Conservation (phyloP, 2,113 vertebrate species). For the Onychorhynchus coronatus region DNA sequence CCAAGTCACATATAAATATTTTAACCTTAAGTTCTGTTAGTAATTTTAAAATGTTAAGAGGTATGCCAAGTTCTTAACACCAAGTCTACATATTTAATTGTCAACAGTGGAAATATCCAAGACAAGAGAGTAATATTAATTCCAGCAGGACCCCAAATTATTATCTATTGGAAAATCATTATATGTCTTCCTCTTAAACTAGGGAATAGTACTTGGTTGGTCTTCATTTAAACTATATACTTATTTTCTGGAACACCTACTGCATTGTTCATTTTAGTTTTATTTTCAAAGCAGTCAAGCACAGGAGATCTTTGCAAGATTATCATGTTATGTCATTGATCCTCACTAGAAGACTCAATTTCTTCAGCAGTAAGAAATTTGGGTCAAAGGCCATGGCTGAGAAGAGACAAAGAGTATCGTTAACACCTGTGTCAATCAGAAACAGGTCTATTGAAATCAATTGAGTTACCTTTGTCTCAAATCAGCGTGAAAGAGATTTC, state of each 20-base stretch:
- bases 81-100: neutral
- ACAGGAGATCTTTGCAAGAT: neutral
- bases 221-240: neutral
- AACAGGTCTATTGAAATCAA: neutral
- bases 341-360: neutral
- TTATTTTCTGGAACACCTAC: neutral
- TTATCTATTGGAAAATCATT: neutral
- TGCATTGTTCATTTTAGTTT: neutral
- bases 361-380: slow-evolving; percentile 5
- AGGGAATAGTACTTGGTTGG: neutral
- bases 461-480: neutral
- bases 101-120: neutral
- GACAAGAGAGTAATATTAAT: neutral
- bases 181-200: neutral
- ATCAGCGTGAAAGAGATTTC: neutral
- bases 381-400: neutral
- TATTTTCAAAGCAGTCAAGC: slow-evolving; percentile 5
- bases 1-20: neutral
- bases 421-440: slow-evolving; percentile 8
- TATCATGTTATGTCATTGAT: neutral
- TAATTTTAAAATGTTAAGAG: neutral
- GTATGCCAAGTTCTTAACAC: neutral
- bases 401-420: neutral
- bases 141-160: neutral
- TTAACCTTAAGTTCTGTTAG: neutral